These are phyloP conservation scores for Lerema accius DNA, from an alignment of 1,140 invertebrate species.

Conservation along the genomic window DNA sequence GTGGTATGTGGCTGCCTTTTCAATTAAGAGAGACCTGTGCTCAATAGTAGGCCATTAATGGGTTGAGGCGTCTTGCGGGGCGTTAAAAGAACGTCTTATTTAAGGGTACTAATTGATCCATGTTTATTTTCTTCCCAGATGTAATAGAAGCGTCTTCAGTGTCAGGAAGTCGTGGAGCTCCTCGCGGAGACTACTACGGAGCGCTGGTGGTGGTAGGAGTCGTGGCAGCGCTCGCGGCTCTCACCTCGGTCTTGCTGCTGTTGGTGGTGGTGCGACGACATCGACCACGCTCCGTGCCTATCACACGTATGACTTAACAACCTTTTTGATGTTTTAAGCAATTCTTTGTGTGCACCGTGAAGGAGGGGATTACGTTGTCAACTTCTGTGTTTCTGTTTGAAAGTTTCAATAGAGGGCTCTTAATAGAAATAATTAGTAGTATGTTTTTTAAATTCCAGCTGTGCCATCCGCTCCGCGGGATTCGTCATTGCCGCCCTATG, in stretches of 20 bases:
- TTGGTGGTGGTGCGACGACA: constrained; percentile 91
- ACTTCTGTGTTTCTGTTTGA: too few relatives aligned
- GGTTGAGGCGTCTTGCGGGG: too few relatives aligned
- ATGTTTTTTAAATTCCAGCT: too few relatives aligned
- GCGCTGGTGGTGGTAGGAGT: constrained; percentile 94
- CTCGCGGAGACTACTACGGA: constrained; percentile 91
- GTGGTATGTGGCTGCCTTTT: too few relatives aligned
- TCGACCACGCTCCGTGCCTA: constrained; percentile 86
- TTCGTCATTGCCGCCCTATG: constrained; percentile 91
- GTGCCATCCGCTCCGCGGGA: constrained; percentile 84
- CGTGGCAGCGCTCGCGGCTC: constrained; percentile 91
- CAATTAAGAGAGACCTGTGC: too few relatives aligned
- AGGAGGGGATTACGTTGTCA: too few relatives aligned
- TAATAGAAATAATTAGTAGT: too few relatives aligned
- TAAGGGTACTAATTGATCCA: too few relatives aligned
- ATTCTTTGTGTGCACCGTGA: too few relatives aligned
- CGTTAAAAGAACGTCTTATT: too few relatives aligned
- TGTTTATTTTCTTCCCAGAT: constrained; percentile 54
- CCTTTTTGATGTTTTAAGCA: neutral
- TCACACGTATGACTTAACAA: constrained; percentile 80
- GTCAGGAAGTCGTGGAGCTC: constrained; percentile 46
- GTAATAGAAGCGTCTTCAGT: constrained; percentile 66
- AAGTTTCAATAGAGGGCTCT: too few relatives aligned
- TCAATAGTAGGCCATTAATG: too few relatives aligned
- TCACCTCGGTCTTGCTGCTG: constrained; percentile 90